These are phyloP conservation scores for Calyptomena viridis DNA, from an alignment of 2,113 vertebrate species.

Conservation along the genomic window DNA sequence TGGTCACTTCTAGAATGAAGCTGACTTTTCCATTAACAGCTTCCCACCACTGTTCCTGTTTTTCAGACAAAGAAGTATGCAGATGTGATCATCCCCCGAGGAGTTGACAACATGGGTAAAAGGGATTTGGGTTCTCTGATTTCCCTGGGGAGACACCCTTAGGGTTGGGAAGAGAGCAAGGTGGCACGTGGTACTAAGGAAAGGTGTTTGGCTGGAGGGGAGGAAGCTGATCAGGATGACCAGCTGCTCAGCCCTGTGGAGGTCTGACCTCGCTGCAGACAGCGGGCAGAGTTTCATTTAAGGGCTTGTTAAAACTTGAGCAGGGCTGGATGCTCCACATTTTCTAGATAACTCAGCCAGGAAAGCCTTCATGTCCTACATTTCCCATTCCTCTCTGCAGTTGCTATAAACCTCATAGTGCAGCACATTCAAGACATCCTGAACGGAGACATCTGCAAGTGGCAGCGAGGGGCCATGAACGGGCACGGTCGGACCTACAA, in stretches of 20 bases:
- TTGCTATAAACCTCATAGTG: conserved; percentile 97
- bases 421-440: conserved; percentile 99
- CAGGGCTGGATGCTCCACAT: not conserved
- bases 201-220: not conserved
- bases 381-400: conserved; percentile 53
- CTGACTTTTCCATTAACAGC: not conserved
- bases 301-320: not conserved
- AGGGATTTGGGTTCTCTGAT: not conserved
- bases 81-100: conserved; percentile 94
- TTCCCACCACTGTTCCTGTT: not conserved
- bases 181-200: not conserved
- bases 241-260: not conserved
- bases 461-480: conserved; percentile 81
- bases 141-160: not conserved
- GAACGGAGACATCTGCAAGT: conserved; percentile 91
- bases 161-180: not conserved
- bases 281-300: not conserved
- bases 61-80: conserved; percentile 96
- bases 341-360: not conserved
- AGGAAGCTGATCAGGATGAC: not conserved
- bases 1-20: not conserved
- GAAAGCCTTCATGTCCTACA: not conserved
- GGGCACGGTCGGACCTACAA: conserved; percentile 80
- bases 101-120: conserved; percentile 98
- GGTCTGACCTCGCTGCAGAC: not conserved